These are phyloP conservation scores for Manis crassicaudata DNA, from an alignment of 2,797 vertebrate species.

Conservation along the genomic window DNA sequence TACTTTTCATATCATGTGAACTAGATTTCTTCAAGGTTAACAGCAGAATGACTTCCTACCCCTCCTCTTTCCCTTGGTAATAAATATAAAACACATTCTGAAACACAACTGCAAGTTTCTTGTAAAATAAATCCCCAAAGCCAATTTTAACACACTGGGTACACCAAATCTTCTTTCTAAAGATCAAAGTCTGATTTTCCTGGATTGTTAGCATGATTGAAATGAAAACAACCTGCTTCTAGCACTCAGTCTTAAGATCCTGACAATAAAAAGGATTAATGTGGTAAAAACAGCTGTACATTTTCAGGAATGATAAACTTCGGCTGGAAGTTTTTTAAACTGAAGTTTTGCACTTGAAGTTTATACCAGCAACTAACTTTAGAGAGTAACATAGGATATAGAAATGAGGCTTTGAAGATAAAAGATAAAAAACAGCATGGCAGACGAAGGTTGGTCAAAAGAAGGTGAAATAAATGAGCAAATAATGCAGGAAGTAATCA, in stretches of 20 bases:
- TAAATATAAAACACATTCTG: constrained; percentile 12
- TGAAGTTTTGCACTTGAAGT: constrained; percentile 68
- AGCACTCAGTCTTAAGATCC: constrained; percentile 45
- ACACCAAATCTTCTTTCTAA: constrained; percentile 60
- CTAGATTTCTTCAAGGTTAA: neutral
- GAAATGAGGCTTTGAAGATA: constrained; percentile 67
- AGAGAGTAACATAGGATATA: constrained; percentile 3
- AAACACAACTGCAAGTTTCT: neutral
- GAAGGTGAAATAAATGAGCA: constrained; percentile 66
- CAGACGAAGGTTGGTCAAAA: constrained; percentile 30
- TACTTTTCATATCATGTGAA: neutral
- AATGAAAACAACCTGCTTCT: constrained; percentile 70
- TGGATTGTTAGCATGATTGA: constrained; percentile 51
- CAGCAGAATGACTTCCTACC: neutral
- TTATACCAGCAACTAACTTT: constrained; percentile 38
- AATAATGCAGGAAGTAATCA: constrained; percentile 62
- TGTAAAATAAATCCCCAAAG: constrained; percentile 60
- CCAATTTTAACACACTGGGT: constrained; percentile 12
- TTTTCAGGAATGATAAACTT: constrained; percentile 67
- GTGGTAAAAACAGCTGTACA: neutral
- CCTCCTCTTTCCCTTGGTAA: neutral
- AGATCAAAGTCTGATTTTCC: constrained; percentile 63
- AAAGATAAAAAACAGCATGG: constrained; percentile 44
- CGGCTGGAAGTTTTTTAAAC: constrained; percentile 60
- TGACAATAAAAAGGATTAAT: constrained; percentile 59